A percentile compares a stretch with the other conserved stretches of the same genome.
These are phyloP conservation scores for Sinosuthora webbiana DNA, from an alignment of 2,113 vertebrate genomes.

Conservation along the genomic window DNA sequence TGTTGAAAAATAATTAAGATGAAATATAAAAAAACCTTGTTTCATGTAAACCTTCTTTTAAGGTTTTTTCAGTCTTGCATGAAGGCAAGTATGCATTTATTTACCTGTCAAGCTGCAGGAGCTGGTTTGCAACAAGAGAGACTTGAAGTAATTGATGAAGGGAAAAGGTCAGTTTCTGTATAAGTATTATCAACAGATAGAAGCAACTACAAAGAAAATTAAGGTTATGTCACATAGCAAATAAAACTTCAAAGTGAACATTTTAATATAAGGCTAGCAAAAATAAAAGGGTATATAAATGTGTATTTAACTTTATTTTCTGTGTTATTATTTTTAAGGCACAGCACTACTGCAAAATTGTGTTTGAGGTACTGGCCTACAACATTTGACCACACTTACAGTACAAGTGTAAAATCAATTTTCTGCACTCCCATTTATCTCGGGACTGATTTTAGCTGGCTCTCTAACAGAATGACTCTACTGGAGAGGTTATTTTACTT, in stretches of 20 bases:
- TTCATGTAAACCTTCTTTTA: background rate
- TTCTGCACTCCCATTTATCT: constrained; percentile 78
- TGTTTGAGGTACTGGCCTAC: constrained; percentile 69
- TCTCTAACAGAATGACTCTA: constrained; percentile 75
- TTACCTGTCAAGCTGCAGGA: background rate
- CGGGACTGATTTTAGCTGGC: constrained; percentile 70
- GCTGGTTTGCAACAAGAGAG: background rate
- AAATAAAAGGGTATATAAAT: constrained; percentile 4
- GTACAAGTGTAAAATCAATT: constrained; percentile 80
- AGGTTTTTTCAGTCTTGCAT: background rate
- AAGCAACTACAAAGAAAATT: background rate
- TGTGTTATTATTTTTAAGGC: constrained; percentile 49
- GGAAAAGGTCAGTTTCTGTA: background rate
- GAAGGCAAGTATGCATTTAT: background rate
- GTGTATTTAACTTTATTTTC: constrained; percentile 43
- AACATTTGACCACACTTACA: constrained; percentile 76
- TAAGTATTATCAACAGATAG: constrained; percentile 8
- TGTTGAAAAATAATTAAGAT: background rate
- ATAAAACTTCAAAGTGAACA: constrained; percentile 17
- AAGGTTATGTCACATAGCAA: background rate
- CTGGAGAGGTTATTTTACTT: constrained; percentile 77
- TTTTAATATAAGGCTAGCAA: background rate
- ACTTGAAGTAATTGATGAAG: constrained; percentile 10
- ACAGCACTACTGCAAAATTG: constrained; percentile 1
- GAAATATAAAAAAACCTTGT: background rate